Evolutionary conservation across 2,113 vertebrate genomes (phyloP).

Genomic region (Hyaena hyaena): DNA sequence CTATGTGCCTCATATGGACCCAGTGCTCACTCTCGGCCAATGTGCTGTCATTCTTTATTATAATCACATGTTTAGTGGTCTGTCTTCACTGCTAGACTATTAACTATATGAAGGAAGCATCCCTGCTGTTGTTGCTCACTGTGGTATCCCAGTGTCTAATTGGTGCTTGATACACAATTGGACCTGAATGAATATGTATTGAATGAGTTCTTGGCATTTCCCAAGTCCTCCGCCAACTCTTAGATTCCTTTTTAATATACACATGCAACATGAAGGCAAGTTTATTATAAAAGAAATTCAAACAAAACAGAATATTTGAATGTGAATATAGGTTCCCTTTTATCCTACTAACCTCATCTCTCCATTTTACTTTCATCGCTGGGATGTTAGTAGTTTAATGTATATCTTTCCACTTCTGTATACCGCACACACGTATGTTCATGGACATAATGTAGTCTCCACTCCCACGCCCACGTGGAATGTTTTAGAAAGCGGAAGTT

Average conservation of each 20-base stretch:
- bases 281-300: conserved; percentile 14
- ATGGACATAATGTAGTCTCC: neutral
- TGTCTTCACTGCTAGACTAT: neutral
- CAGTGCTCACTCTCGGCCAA: neutral
- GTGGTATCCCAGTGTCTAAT: neutral
- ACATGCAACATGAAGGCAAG: neutral
- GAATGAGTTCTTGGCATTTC: neutral
- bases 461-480: neutral
- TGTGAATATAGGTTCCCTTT: neutral
- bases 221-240: neutral
- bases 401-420: neutral
- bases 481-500: neutral
- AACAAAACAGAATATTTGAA: neutral
- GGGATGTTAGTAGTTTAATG: neutral
- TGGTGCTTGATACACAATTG: neutral
- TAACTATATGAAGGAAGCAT: neutral
- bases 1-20: neutral
- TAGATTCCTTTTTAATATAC: neutral
- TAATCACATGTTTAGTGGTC: neutral
- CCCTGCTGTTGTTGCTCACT: neutral
- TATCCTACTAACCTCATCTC: neutral
- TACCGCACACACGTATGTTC: neutral
- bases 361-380: neutral
- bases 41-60: neutral
- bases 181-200: neutral